Evolutionary conservation across 2,797 vertebrate species (phyloP).

Genomic region (Malurus leucopterus): DNA sequence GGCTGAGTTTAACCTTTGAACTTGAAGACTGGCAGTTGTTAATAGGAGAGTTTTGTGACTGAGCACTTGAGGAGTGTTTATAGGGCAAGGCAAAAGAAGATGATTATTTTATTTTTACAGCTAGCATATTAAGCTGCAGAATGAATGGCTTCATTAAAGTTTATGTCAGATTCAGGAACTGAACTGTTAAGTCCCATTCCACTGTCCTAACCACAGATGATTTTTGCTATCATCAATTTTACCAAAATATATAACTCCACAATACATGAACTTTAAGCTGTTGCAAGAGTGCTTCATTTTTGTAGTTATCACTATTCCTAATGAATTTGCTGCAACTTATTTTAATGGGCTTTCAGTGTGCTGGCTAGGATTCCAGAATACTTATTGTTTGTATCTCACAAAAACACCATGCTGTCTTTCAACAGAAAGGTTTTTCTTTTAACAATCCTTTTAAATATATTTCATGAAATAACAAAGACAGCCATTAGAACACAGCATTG

Average conservation of each 20-base stretch:
- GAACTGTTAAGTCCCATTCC: conserved; percentile 6
- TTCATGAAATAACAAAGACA: conserved; percentile 31
- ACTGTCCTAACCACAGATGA: conserved; percentile 20
- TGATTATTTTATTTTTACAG: neutral
- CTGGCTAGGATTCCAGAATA: neutral
- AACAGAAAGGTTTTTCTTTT: conserved; percentile 55
- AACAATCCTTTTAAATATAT: conserved; percentile 19
- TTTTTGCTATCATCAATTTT: conserved; percentile 37
- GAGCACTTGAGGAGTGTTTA: neutral
- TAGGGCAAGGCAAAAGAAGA: neutral
- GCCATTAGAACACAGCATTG: conserved; percentile 5
- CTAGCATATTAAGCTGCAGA: neutral
- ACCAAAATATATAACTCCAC: conserved; percentile 19
- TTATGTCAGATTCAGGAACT: conserved; percentile 31
- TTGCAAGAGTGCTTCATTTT: conserved; percentile 32
- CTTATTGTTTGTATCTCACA: conserved; percentile 35
- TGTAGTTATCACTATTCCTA: conserved; percentile 24
- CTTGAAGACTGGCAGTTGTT: neutral
- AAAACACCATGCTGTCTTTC: conserved; percentile 53
- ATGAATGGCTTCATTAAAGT: neutral
- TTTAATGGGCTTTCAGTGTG: conserved; percentile 14
- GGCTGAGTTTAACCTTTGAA: neutral
- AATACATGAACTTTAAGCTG: neutral
- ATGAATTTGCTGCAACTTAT: conserved; percentile 22
- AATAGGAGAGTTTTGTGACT: neutral